Evolutionary conservation across 2,113 vertebrate genomes (phyloP).

Genomic region (Ibidorhyncha struthersii): DNA sequence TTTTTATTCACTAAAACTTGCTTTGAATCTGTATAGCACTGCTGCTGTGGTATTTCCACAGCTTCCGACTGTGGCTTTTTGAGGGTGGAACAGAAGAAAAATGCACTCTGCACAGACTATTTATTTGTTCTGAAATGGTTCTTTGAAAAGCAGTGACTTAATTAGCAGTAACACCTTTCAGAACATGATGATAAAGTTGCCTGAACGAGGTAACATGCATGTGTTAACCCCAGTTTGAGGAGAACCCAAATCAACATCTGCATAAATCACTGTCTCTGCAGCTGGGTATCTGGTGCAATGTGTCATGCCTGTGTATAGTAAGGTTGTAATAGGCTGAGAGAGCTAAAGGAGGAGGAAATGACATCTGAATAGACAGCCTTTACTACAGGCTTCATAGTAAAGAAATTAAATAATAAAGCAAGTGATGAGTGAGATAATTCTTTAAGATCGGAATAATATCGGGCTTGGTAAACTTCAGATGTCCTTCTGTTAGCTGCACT

Average conservation of each 20-base stretch:
- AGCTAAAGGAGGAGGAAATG: background rate
- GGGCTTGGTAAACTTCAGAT: background rate
- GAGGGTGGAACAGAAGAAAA: background rate
- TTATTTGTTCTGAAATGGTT: background rate
- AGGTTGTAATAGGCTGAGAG: background rate
- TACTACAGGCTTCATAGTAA: background rate
- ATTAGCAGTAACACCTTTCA: background rate
- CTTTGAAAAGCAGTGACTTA: background rate
- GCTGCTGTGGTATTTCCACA: background rate
- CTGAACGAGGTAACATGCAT: background rate
- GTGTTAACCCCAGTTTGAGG: background rate
- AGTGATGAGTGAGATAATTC: background rate
- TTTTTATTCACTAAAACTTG: background rate
- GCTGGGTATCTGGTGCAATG: rapidly evolving
- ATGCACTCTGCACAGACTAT: background rate
- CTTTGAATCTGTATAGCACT: background rate
- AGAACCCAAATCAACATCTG: background rate
- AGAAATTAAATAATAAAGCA: background rate
- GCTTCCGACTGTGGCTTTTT: background rate
- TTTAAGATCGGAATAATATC: rapidly evolving
- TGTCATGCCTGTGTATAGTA: background rate
- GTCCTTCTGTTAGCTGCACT: rapidly evolving
- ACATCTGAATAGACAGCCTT: background rate
- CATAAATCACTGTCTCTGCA: background rate
- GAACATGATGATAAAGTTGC: background rate